Percentiles rank a stretch among this genome's conserved stretches.
These are phyloP conservation scores for Acrocephalus arundinaceus DNA, from an alignment of 2,113 vertebrate genomes.

Conservation along the genomic window DNA sequence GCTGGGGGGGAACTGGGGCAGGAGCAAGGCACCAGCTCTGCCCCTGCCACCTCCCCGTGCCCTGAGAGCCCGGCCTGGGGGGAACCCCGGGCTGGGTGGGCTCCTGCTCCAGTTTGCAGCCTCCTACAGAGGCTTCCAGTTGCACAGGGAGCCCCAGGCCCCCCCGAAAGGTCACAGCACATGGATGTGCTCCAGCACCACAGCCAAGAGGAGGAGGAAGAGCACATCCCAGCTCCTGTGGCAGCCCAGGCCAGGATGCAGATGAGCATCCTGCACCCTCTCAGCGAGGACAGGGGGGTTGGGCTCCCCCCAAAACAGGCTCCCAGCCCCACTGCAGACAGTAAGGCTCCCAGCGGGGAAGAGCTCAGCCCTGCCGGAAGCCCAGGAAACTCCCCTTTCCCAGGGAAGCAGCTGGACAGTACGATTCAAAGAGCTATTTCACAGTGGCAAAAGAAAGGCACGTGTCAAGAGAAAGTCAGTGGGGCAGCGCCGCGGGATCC, in stretches of 20 bases:
- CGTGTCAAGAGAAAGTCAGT: slow-evolving; percentile 40
- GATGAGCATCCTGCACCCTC: neutral
- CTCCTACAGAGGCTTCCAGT: slow-evolving; percentile 65
- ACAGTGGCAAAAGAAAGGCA: slow-evolving; percentile 76
- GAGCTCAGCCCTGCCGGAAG: neutral
- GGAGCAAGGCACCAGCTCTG: slow-evolving; percentile 3
- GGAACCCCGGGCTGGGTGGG: neutral
- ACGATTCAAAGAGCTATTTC: slow-evolving; percentile 62
- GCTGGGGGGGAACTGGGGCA: neutral
- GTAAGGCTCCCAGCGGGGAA: neutral
- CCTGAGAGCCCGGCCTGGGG: neutral
- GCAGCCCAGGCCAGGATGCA: neutral
- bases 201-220: neutral
- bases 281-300: neutral
- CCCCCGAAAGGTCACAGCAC: neutral
- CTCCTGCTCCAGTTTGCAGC: slow-evolving; percentile 22
- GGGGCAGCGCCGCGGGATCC: neutral
- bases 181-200: neutral
- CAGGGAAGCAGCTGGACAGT: slow-evolving; percentile 15
- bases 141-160: slow-evolving; percentile 28
- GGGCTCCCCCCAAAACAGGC: neutral
- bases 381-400: neutral
- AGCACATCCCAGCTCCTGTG: neutral
- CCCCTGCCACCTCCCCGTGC: neutral
- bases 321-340: neutral